Evolutionary conservation across 2,888 invertebrate genomes (phyloP).

Genomic region (Petrolisthes cinctipes): DNA sequence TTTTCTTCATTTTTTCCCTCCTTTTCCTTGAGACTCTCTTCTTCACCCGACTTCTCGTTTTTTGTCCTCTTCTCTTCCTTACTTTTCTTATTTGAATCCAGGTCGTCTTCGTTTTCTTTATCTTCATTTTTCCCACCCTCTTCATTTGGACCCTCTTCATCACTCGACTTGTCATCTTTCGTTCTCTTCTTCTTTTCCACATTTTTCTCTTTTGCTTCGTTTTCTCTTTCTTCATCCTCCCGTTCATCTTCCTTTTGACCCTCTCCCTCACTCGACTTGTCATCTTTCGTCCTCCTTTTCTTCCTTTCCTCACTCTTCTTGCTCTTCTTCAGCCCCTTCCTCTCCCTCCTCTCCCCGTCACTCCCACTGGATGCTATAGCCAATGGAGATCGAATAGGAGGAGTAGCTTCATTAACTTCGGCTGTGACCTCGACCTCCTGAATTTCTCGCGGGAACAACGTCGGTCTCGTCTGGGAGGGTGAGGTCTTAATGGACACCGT

Average conservation of each 20-base stretch:
- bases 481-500: neutral
- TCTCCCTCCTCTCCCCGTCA: neutral
- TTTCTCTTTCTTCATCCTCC: neutral
- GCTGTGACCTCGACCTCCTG: neutral
- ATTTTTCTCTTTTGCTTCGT: neutral
- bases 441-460: neutral
- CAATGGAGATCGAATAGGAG: neutral
- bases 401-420: neutral
- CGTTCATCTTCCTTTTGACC: neutral
- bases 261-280: neutral
- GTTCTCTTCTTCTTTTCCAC: neutral
- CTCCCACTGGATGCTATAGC: neutral
- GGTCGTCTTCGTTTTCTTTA: neutral
- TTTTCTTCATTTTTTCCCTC: neutral
- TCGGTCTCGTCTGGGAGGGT: neutral
- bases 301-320: neutral
- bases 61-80: neutral
- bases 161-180: neutral
- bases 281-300: neutral
- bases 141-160: neutral
- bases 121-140: neutral
- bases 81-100: neutral
- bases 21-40: neutral
- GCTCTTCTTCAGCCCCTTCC: neutral
- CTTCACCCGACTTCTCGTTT: neutral